Evolutionary conservation across 2,113 vertebrate genomes (phyloP).

Genomic region (Lates calcarifer): DNA sequence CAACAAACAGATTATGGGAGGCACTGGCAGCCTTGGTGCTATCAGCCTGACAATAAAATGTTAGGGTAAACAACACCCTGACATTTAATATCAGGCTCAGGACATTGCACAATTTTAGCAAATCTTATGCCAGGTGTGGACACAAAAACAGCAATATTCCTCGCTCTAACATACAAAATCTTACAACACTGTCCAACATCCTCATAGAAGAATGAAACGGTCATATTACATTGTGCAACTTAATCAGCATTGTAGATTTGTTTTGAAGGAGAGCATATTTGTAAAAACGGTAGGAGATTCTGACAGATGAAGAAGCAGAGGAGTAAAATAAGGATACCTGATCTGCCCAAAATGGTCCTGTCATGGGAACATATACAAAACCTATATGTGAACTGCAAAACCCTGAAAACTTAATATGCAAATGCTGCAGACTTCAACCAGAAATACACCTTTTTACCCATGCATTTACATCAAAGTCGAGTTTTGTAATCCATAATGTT

Average conservation of each 20-base stretch:
- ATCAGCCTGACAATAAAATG: background rate
- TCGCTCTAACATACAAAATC: background rate
- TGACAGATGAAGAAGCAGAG: too few relatives aligned
- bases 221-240: background rate
- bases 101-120: background rate
- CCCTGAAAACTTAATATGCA: background rate
- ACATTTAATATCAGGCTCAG: background rate
- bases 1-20: background rate
- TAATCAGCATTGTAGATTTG: background rate
- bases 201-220: background rate
- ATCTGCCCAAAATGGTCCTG: background rate
- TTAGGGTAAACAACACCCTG: background rate
- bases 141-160: background rate
- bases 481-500: background rate
- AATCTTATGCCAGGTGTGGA: background rate
- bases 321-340: too few relatives aligned
- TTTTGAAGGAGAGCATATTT: background rate
- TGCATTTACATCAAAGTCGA: background rate
- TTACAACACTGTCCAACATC: background rate
- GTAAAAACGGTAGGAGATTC: too few relatives aligned
- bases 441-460: background rate
- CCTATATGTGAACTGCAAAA: background rate
- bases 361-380: background rate
- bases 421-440: background rate
- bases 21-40: background rate